Conservation (phyloP, 2,797 vertebrate species). For the Apogon talboti region DNA sequence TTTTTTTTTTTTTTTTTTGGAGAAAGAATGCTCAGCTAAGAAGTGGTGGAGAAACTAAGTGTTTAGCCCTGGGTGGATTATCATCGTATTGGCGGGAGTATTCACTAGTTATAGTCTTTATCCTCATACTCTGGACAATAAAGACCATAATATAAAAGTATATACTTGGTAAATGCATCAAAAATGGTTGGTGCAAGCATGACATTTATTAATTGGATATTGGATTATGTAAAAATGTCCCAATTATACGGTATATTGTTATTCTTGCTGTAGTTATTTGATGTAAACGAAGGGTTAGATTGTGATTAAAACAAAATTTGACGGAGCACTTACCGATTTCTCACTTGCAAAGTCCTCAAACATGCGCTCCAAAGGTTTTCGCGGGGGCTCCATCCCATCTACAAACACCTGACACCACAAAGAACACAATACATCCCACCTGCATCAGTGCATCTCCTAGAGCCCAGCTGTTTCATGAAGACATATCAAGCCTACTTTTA, state of each 20-base stretch:
- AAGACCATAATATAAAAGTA: conserved; percentile 15
- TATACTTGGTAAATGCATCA: no score
- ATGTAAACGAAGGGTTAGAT: conserved; percentile 1
- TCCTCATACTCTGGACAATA: conserved; percentile 13
- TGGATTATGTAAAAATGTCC: neutral
- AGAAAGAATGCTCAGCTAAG: conserved; percentile 34
- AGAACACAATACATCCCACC: conserved; percentile 1
- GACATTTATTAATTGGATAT: neutral
- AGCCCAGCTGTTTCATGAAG: neutral
- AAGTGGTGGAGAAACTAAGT: conserved; percentile 34
- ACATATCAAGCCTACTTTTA: neutral
- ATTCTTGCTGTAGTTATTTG: no score
- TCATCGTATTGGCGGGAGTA: conserved; percentile 41
- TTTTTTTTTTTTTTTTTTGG: conserved; percentile 18
- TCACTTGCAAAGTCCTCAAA: conserved; percentile 86
- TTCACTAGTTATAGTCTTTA: conserved; percentile 19
- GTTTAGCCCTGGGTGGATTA: conserved; percentile 28
- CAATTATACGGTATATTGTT: neutral
- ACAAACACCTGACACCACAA: conserved; percentile 89
- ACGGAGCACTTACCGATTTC: conserved; percentile 76
- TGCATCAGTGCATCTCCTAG: neutral
- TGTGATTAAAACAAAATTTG: neutral
- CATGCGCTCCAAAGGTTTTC: conserved; percentile 89
- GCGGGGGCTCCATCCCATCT: conserved; percentile 87
- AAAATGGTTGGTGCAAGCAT: neutral